Evolutionary conservation across 1,140 invertebrate genomes (phyloP).

Genomic region (Asobara japonica): DNA sequence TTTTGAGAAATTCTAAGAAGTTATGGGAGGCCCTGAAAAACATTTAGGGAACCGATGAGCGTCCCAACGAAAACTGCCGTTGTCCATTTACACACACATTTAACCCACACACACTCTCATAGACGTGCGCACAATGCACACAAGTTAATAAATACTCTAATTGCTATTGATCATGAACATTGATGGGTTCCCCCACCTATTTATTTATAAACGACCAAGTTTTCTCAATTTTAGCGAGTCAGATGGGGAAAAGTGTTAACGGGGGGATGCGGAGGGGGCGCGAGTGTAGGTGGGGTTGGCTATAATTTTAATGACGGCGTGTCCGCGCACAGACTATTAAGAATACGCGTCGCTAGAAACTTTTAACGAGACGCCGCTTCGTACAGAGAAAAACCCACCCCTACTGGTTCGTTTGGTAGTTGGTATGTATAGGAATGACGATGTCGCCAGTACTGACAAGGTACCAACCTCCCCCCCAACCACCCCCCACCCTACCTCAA

Average conservation of each 20-base stretch:
- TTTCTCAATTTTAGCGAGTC: too few species aligned
- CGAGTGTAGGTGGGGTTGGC: conserved; percentile 55
- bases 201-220: too few species aligned
- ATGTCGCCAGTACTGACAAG: conserved; percentile 14
- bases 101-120: too few species aligned
- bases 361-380: conserved; percentile 65
- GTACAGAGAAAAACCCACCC: conserved; percentile 34
- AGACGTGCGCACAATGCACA: too few species aligned
- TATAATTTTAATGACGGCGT: conserved; percentile 69
- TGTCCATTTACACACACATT: too few species aligned
- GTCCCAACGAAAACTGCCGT: too few species aligned
- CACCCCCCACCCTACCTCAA: background rate
- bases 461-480: background rate
- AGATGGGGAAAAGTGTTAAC: background rate
- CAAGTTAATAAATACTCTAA: too few species aligned
- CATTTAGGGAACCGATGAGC: too few species aligned
- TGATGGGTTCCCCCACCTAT: too few species aligned
- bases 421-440: conserved; percentile 15
- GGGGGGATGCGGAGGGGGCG: conserved; percentile 17
- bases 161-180: too few species aligned
- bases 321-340: conserved; percentile 67
- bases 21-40: too few species aligned
- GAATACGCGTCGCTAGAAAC: conserved; percentile 68
- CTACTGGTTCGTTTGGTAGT: conserved; percentile 3
- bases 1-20: too few species aligned